These are phyloP conservation scores for Ptilodon capucinus DNA, from an alignment of 2,888 invertebrate genomes.

Conservation along the genomic window DNA sequence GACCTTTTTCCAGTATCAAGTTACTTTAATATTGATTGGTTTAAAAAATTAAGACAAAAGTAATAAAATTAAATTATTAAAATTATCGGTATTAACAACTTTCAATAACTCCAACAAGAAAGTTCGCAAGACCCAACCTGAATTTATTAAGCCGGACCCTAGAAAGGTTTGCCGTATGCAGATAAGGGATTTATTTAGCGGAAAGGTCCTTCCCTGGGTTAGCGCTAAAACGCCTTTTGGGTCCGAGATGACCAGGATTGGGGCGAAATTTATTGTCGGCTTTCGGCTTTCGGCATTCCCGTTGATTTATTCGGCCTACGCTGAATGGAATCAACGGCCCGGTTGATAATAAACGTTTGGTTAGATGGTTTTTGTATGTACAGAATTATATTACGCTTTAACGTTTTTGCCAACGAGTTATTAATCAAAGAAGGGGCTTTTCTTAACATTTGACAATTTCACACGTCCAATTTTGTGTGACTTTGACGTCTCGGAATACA, in stretches of 20 bases:
- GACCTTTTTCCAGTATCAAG: too few relatives aligned
- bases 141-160: slow-evolving; percentile 83
- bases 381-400: too few relatives aligned
- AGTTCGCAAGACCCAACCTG: slow-evolving; percentile 78
- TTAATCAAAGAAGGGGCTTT: too few relatives aligned
- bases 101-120: slow-evolving; percentile 47
- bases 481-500: too few relatives aligned
- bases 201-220: slow-evolving; percentile 81
- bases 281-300: slow-evolving; percentile 70
- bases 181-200: slow-evolving; percentile 83
- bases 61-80: too few relatives aligned
- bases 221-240: slow-evolving; percentile 75
- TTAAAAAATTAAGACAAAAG: too few relatives aligned
- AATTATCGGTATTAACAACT: background rate
- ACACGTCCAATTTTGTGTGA: too few relatives aligned
- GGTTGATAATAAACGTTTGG: slow-evolving; percentile 60
- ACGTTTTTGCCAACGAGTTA: too few relatives aligned
- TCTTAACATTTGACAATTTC: too few relatives aligned
- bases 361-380: slow-evolving; percentile 34
- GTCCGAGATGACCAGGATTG: slow-evolving; percentile 80
- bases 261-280: slow-evolving; percentile 77
- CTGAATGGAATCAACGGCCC: slow-evolving; percentile 62
- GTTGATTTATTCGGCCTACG: slow-evolving; percentile 74
- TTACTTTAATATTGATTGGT: too few relatives aligned
- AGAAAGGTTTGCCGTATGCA: slow-evolving; percentile 83